Conservation (phyloP, 2,113 vertebrate species). For the Salvelinus fontinalis region DNA sequence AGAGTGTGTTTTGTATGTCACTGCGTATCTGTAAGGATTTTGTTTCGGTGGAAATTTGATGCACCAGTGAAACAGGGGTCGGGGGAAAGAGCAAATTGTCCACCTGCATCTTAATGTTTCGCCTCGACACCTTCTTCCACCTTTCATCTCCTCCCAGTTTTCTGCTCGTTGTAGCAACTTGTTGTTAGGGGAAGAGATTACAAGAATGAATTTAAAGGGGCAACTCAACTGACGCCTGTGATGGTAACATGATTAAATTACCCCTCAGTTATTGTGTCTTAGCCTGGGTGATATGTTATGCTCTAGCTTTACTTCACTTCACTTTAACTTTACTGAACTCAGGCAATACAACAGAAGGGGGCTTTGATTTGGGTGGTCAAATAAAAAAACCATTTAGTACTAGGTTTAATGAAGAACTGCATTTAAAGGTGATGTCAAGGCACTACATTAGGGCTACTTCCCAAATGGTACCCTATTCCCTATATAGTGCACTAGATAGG, state of each 20-base stretch:
- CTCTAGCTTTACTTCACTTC: not conserved
- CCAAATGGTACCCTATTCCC: too few species aligned
- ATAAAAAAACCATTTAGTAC: not conserved
- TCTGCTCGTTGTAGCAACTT: not conserved
- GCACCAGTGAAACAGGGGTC: not conserved
- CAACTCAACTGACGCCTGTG: not conserved
- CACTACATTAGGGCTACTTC: not conserved
- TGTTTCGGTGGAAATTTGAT: not conserved
- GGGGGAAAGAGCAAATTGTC: not conserved
- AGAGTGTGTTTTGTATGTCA: not conserved
- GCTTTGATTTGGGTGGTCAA: not conserved
- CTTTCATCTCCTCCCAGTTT: not conserved
- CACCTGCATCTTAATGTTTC: not conserved
- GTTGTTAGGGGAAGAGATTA: not conserved
- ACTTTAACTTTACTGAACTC: too few species aligned
- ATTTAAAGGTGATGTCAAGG: not conserved
- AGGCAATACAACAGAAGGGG: not conserved
- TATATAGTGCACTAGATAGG: too few species aligned
- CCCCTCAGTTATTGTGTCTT: not conserved
- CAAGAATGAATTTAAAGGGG: not conserved
- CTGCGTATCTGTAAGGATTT: not conserved
- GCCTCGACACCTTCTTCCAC: too few species aligned
- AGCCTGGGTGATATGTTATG: too few species aligned
- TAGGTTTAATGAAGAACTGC: conserved; percentile 1
- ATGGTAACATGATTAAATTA: not conserved